These are phyloP conservation scores for Caiman crocodilus DNA, from an alignment of 2,797 vertebrate species.

Conservation along the genomic window DNA sequence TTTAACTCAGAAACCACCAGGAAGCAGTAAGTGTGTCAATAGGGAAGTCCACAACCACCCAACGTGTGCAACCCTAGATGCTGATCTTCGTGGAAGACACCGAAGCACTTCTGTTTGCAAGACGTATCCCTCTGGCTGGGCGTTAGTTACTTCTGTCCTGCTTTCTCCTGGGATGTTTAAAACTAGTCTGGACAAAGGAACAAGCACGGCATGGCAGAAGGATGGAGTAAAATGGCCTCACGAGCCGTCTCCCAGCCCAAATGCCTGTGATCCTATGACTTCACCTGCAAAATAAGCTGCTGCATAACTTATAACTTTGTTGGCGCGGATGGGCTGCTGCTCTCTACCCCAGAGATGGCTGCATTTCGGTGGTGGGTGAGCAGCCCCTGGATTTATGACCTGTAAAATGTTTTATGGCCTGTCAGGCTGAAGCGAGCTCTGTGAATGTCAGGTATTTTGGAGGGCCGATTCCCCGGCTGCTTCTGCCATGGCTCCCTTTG, in stretches of 20 bases:
- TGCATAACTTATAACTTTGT: conserved; percentile 54
- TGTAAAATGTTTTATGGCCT: conserved; percentile 67
- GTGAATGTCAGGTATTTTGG: conserved; percentile 43
- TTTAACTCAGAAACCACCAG: neutral
- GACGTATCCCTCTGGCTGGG: conserved; percentile 16
- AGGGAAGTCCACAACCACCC: neutral
- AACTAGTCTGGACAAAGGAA: conserved; percentile 67
- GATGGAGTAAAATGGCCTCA: conserved; percentile 67
- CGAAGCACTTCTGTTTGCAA: neutral
- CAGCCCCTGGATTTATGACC: conserved; percentile 29
- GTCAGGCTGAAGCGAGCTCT: conserved; percentile 59
- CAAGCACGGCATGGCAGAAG: conserved; percentile 51
- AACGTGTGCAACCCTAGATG: too few relatives aligned
- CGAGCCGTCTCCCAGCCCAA: conserved; percentile 68
- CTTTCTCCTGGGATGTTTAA: conserved; percentile 64
- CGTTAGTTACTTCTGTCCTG: conserved; percentile 23
- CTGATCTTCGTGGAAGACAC: neutral
- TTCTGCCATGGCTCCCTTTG: conserved; percentile 67
- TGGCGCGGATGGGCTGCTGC: conserved; percentile 23
- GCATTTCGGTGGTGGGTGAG: conserved; percentile 50
- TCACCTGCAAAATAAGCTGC: conserved; percentile 66
- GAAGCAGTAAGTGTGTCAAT: rapidly evolving
- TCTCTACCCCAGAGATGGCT: conserved; percentile 19
- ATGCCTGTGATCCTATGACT: conserved; percentile 60
- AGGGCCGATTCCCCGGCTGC: conserved; percentile 62